phyloP scores from a whole-genome alignment of 64 coral and sea anemone species.

The Actinia equina region DNA sequence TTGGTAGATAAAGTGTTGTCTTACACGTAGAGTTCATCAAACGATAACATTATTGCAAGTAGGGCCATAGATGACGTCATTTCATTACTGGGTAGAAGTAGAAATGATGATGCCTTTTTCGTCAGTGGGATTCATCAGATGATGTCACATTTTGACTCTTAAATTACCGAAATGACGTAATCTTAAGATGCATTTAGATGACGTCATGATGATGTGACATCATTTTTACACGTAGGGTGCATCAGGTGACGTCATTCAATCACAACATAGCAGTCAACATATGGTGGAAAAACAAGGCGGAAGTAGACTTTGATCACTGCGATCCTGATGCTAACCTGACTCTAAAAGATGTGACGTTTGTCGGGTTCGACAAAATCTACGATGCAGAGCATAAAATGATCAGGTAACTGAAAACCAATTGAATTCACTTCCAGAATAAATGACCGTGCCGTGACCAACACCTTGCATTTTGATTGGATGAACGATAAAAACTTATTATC shows the following conservation, averaged over 20 bases:
- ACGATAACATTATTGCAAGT: too few species aligned
- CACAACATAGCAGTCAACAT: constrained; percentile 75
- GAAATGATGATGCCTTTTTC: too few species aligned
- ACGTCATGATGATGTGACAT: neutral
- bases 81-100: too few species aligned
- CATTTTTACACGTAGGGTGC: constrained; percentile 36
- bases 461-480: too few species aligned
- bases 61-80: too few species aligned
- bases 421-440: neutral
- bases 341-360: constrained; percentile 43
- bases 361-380: constrained; percentile 58
- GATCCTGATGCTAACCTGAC: constrained; percentile 6
- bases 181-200: too few species aligned
- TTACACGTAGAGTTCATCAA: too few species aligned
- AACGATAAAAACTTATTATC: too few species aligned
- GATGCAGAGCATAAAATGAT: constrained; percentile 68
- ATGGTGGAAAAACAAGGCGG: constrained; percentile 59
- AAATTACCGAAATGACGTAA: too few species aligned
- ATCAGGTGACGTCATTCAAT: constrained; percentile 71
- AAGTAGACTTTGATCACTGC: constrained; percentile 56
- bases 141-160: too few species aligned
- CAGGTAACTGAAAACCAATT: constrained; percentile 25
- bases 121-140: too few species aligned
- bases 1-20: too few species aligned
- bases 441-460: neutral